A percentile compares a stretch with the other conserved stretches of the same genome.
These are phyloP conservation scores for Zelostemma sp. DNA, from an alignment of 1,140 invertebrate species.

Conservation along the genomic window DNA sequence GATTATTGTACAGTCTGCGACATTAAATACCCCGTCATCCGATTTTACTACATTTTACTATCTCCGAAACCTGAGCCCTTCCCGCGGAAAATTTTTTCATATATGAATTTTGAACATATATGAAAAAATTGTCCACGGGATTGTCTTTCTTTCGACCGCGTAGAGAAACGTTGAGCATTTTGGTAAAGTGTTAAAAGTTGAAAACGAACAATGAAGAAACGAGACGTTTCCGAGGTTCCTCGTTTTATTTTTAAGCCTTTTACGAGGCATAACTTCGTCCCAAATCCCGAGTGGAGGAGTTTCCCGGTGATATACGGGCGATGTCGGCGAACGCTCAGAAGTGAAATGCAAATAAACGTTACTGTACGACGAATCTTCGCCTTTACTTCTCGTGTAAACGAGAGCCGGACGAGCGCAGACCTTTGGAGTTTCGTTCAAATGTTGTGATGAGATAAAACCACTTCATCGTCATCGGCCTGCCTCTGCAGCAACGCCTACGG, in stretches of 20 bases:
- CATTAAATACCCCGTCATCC: background rate
- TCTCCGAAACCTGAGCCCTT: constrained; percentile 1
- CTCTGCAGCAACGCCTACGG: constrained; percentile 1
- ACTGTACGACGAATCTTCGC: background rate
- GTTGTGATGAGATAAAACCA: constrained; percentile 1
- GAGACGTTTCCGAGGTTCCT: no score
- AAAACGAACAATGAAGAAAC: no score
- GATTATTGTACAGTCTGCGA: background rate
- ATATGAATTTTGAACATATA: no score
- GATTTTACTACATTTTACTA: background rate
- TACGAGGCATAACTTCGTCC: constrained; percentile 1
- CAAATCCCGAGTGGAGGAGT: background rate
- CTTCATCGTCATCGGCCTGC: constrained; percentile 1
- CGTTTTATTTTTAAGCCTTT: constrained; percentile 7
- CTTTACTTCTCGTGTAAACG: constrained; percentile 1
- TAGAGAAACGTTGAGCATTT: no score
- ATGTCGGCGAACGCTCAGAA: constrained; percentile 3
- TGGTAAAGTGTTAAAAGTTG: no score
- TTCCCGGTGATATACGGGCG: background rate
- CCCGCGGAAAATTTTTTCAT: no score
- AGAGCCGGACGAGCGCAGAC: background rate
- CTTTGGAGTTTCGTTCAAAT: constrained; percentile 1
- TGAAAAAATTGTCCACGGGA: no score
- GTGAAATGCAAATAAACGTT: constrained; percentile 7
- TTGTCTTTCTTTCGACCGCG: no score